Evolutionary conservation across 2,888 invertebrate genomes (phyloP).

Genomic region (Dicycla oo): DNA sequence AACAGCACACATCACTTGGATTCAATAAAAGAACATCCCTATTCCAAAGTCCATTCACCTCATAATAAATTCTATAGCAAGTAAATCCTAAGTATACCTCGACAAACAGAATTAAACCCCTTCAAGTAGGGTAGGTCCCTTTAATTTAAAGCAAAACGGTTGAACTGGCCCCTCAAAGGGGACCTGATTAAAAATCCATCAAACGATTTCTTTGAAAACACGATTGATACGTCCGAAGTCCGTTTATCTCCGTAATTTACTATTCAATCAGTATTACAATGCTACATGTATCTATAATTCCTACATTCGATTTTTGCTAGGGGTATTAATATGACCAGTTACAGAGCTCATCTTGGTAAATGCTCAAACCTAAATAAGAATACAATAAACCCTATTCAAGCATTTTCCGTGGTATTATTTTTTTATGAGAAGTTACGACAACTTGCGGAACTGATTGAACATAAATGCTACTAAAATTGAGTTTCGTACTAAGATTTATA

Average conservation of each 20-base stretch:
- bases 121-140: slow-evolving; percentile 26
- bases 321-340: slow-evolving; percentile 37
- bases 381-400: background rate
- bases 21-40: background rate
- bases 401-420: slow-evolving; percentile 13
- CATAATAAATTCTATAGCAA: slow-evolving; percentile 7
- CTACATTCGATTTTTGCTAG: slow-evolving; percentile 28
- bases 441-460: background rate
- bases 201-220: slow-evolving; percentile 55
- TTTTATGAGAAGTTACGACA: slow-evolving; percentile 25
- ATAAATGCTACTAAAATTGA: slow-evolving; percentile 29
- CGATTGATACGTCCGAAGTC: slow-evolving; percentile 48
- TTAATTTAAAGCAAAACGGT: slow-evolving; percentile 51
- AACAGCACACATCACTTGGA: background rate
- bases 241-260: slow-evolving; percentile 61
- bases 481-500: background rate
- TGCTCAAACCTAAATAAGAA: background rate
- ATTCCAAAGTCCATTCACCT: slow-evolving; percentile 18
- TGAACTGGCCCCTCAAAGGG: slow-evolving; percentile 46
- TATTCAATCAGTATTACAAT: slow-evolving; percentile 57
- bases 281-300: slow-evolving; percentile 56
- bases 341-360: background rate
- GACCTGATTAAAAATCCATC: slow-evolving; percentile 61
- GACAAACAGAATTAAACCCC: slow-evolving; percentile 44
- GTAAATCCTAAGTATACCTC: slow-evolving; percentile 46